Evolutionary conservation across 2,888 invertebrate species (phyloP).

Genomic region (Encarsia formosa): DNA sequence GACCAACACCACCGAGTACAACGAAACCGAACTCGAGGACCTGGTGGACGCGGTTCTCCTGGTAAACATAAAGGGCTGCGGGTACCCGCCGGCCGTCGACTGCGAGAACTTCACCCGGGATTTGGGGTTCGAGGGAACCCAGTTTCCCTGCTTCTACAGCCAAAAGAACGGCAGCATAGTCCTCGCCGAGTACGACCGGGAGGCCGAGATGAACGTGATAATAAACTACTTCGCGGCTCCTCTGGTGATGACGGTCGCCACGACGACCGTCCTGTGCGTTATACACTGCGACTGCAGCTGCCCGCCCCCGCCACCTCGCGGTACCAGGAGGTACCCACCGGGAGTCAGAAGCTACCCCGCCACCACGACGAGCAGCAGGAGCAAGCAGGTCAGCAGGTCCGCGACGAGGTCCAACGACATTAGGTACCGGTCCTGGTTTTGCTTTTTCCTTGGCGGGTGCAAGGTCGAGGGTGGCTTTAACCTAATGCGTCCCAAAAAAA

Average conservation of each 20-base stretch:
- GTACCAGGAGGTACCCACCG: slow-evolving; percentile 41
- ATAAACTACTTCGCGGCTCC: slow-evolving; percentile 81
- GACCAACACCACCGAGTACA: slow-evolving; percentile 36
- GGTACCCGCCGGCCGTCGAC: slow-evolving; percentile 73
- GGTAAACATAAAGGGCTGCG: slow-evolving; percentile 81
- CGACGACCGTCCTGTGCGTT: slow-evolving; percentile 79
- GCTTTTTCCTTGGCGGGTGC: background rate
- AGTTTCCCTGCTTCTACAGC: slow-evolving; percentile 67
- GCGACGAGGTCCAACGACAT: slow-evolving; percentile 54
- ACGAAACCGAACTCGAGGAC: slow-evolving; percentile 25
- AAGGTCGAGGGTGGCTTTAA: too few species aligned
- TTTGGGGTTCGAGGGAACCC: slow-evolving; percentile 66
- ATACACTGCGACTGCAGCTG: slow-evolving; percentile 83
- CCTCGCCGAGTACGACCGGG: slow-evolving; percentile 76
- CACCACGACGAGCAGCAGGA: background rate
- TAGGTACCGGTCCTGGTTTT: slow-evolving; percentile 50
- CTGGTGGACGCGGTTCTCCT: slow-evolving; percentile 62
- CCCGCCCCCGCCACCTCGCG: slow-evolving; percentile 61
- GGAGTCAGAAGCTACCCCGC: slow-evolving; percentile 4
- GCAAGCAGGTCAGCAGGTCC: slow-evolving; percentile 52
- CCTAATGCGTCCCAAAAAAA: too few species aligned
- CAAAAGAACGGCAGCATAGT: slow-evolving; percentile 78
- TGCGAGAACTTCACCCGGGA: slow-evolving; percentile 71
- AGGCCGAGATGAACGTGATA: slow-evolving; percentile 77
- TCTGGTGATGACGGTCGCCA: slow-evolving; percentile 77